These are phyloP conservation scores for Silurus glanis DNA, from an alignment of 2,113 vertebrate genomes.

Conservation along the genomic window DNA sequence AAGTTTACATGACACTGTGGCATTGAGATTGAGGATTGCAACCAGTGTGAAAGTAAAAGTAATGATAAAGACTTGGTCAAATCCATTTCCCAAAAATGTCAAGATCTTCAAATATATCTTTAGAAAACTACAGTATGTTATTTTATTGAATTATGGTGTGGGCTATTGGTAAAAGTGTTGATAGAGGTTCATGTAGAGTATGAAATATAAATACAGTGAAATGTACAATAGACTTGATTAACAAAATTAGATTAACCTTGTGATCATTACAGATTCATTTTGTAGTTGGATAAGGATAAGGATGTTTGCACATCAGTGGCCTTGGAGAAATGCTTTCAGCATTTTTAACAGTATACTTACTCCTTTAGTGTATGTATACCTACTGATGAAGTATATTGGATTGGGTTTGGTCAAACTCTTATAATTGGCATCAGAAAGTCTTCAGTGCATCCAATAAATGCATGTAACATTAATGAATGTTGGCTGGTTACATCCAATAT, in stretches of 20 bases:
- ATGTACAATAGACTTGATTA: not conserved
- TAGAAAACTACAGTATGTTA: not conserved
- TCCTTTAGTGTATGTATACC: not conserved
- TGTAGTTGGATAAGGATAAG: not conserved
- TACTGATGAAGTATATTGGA: not conserved
- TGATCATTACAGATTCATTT: not conserved
- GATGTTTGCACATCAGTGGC: not conserved
- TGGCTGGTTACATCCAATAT: too few species aligned
- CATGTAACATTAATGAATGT: too few species aligned
- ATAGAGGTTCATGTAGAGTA: not conserved
- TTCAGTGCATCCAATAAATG: too few species aligned
- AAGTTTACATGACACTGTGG: conserved; percentile 2
- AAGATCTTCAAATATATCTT: not conserved
- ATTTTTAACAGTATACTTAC: not conserved
- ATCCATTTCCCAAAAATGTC: not conserved
- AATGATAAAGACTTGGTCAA: not conserved
- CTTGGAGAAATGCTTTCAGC: not conserved
- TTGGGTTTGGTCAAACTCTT: not conserved
- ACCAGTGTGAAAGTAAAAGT: not conserved
- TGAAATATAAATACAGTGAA: not conserved
- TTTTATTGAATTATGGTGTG: conserved; percentile 1
- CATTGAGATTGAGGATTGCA: not conserved
- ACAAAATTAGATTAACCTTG: not conserved
- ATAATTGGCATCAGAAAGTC: not conserved
- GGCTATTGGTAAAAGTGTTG: not conserved